Conservation (phyloP, 2,113 vertebrate species). For the Myanophis thanlyinensis region DNA sequence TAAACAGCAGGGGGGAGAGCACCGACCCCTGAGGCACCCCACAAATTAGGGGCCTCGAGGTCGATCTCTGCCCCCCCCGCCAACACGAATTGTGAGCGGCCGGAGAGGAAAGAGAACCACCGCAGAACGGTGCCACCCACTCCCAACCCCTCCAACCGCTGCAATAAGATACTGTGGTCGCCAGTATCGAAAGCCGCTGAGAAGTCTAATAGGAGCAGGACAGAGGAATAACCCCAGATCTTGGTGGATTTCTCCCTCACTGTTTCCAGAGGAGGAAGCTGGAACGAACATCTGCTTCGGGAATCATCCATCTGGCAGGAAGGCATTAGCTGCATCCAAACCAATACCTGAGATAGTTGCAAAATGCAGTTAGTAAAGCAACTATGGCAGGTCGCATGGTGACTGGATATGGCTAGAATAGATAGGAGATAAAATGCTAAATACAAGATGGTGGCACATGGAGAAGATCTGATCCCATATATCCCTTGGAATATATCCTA, state of each 20-base stretch:
- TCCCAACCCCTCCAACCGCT: too few relatives aligned
- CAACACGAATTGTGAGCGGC: too few relatives aligned
- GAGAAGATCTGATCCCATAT: background rate
- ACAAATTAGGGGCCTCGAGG: too few relatives aligned
- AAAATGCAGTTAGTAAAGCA: background rate
- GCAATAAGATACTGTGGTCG: too few relatives aligned
- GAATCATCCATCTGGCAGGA: background rate
- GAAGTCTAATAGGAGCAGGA: too few relatives aligned
- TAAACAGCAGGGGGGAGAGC: too few relatives aligned
- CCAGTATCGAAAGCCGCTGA: too few relatives aligned
- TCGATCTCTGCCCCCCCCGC: too few relatives aligned
- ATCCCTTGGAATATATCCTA: background rate
- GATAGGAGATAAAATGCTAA: background rate
- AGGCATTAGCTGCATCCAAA: background rate
- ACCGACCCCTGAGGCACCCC: too few relatives aligned
- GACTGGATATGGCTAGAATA: background rate
- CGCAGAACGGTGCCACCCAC: too few relatives aligned
- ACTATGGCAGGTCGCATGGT: background rate
- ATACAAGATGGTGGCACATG: background rate
- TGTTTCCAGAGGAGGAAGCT: background rate
- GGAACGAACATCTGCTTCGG: background rate
- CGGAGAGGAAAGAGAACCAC: too few relatives aligned
- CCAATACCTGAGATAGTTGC: rapidly evolving
- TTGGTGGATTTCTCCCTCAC: background rate
- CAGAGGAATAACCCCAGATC: too few relatives aligned